phyloP scores from a whole-genome alignment of 1,140 invertebrate genomes.

The Drosophila repleta region DNA sequence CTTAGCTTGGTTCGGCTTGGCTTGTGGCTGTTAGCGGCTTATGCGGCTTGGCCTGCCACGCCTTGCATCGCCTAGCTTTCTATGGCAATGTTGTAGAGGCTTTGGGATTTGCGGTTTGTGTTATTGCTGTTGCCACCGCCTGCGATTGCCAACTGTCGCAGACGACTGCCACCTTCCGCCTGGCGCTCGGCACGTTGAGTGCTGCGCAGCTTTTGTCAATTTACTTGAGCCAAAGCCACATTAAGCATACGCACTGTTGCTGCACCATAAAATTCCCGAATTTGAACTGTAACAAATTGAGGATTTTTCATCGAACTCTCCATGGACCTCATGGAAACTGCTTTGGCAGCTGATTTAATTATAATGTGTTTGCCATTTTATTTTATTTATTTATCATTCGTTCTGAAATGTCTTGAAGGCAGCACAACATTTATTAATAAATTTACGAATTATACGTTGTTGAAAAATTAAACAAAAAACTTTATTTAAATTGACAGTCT shows the following conservation, averaged over 20 bases:
- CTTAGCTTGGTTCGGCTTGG: slow-evolving; percentile 46
- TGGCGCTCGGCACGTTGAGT: slow-evolving; percentile 16
- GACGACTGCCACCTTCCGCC: slow-evolving; percentile 13
- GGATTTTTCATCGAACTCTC: slow-evolving; percentile 3
- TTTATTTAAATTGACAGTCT: no score
- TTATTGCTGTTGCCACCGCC: slow-evolving; percentile 62
- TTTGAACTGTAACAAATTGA: slow-evolving; percentile 17
- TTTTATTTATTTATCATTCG: no score
- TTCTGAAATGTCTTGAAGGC: no score
- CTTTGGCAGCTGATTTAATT: neutral
- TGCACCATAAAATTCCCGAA: slow-evolving; percentile 5
- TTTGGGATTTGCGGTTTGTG: slow-evolving; percentile 74
- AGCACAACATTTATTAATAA: no score
- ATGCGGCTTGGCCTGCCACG: slow-evolving; percentile 14
- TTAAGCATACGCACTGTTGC: slow-evolving; percentile 70
- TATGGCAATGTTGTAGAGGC: slow-evolving; percentile 68
- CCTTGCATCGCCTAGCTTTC: slow-evolving; percentile 10
- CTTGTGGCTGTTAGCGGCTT: slow-evolving; percentile 36
- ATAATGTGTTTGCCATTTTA: neutral
- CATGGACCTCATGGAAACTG: neutral
- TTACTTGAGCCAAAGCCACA: slow-evolving; percentile 66
- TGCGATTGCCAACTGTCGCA: slow-evolving; percentile 1
- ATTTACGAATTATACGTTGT: no score
- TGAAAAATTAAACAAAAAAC: no score
- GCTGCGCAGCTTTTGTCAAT: slow-evolving; percentile 69